A percentile compares a stretch with the other conserved stretches of the same genome.
These are phyloP conservation scores for Hystrix brachyura DNA, from an alignment of 2,113 vertebrate species.

Conservation along the genomic window DNA sequence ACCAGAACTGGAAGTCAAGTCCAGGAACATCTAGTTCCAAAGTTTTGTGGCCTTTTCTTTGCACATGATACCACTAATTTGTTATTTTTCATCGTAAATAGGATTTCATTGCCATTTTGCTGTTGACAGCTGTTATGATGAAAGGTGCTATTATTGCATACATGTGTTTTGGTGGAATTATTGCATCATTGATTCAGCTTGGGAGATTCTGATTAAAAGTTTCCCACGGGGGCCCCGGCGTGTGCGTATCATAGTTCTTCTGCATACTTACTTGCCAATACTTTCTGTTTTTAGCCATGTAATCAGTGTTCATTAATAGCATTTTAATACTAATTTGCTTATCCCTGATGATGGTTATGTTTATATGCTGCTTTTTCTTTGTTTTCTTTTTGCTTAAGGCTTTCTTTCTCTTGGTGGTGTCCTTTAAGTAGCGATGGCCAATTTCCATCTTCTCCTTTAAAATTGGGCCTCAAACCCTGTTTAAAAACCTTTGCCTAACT, in stretches of 20 bases:
- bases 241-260: not conserved
- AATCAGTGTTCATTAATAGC: not conserved
- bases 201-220: not conserved
- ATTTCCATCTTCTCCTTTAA: not conserved
- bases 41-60: not conserved
- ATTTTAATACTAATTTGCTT: slow-evolving; percentile 28
- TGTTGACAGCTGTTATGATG: not conserved
- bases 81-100: not conserved
- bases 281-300: not conserved
- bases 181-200: not conserved
- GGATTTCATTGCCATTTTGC: slow-evolving; percentile 49
- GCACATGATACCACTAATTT: not conserved
- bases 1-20: not conserved
- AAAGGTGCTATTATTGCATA: not conserved
- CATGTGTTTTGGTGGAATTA: not conserved
- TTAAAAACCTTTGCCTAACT: slow-evolving; percentile 11
- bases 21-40: not conserved
- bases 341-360: not conserved
- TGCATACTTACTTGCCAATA: not conserved
- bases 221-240: not conserved
- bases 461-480: not conserved
- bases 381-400: not conserved
- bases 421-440: not conserved
- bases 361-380: not conserved
- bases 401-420: not conserved